Conservation (phyloP, 2,113 vertebrate genomes). For the Cnemophilus loriae region DNA sequence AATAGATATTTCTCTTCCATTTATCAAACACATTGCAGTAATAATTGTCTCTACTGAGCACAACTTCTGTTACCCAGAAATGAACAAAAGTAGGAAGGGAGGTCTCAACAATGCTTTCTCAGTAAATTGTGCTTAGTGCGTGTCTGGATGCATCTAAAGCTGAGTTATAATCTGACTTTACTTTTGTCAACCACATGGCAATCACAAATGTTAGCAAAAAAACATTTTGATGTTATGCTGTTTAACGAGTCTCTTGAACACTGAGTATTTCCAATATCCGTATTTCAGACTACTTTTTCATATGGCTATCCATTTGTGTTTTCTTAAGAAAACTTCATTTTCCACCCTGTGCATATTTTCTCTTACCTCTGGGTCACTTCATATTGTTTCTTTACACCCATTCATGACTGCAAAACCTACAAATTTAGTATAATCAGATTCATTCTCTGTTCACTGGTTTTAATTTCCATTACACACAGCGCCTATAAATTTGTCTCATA, state of each 20-base stretch:
- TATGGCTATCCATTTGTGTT: not conserved
- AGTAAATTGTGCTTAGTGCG: not conserved
- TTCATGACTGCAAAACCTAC: not conserved
- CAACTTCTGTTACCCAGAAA: not conserved
- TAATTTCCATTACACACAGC: not conserved
- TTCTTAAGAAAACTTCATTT: not conserved
- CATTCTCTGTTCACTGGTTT: not conserved
- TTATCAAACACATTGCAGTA: not conserved
- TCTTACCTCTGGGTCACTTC: not conserved
- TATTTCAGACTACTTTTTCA: not conserved
- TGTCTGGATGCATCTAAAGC: not conserved
- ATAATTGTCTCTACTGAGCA: not conserved
- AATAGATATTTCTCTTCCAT: not conserved
- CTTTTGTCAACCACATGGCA: not conserved
- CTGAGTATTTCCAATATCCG: not conserved
- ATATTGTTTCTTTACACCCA: not conserved
- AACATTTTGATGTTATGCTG: not conserved
- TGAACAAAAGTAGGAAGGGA: not conserved
- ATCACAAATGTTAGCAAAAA: not conserved
- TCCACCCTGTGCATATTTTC: not conserved
- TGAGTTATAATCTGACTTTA: not conserved
- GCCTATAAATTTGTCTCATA: not conserved
- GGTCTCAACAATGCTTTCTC: not conserved
- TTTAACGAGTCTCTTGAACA: not conserved
- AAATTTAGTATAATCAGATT: not conserved